These are phyloP conservation scores for Halictus quadricinctus DNA, from an alignment of 2,888 invertebrate genomes.

Conservation along the genomic window DNA sequence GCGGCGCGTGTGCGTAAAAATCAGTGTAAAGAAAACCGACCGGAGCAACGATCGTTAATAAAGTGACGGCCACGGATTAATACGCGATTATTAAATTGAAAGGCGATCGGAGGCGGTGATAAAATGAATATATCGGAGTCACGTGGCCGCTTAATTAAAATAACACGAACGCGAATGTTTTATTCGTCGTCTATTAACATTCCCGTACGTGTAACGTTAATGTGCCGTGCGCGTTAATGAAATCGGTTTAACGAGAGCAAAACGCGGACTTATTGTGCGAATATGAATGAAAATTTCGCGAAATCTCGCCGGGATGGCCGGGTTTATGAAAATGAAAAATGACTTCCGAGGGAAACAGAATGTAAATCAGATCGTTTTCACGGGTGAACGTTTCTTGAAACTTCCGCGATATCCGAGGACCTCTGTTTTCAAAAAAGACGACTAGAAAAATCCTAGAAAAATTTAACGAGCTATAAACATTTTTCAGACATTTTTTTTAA, in stretches of 20 bases:
- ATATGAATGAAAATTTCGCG: neutral
- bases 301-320: neutral
- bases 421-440: neutral
- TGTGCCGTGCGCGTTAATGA: neutral
- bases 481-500: neutral
- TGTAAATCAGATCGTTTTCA: neutral
- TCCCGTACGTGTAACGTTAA: neutral
- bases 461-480: too few species aligned
- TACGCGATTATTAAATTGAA: slow-evolving; percentile 35
- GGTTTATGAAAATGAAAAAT: neutral
- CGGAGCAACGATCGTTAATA: neutral
- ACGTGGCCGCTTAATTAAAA: slow-evolving; percentile 52
- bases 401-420: neutral
- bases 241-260: neutral
- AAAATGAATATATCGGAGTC: slow-evolving; percentile 50
- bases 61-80: slow-evolving; percentile 40
- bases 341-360: neutral
- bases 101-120: slow-evolving; percentile 17
- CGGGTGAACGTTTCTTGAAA: neutral
- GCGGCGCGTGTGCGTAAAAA: slow-evolving; percentile 12
- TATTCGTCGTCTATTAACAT: slow-evolving; percentile 29
- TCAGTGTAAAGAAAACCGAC: neutral
- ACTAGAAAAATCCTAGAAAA: neutral
- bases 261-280: neutral
- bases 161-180: slow-evolving; percentile 32